Evolutionary conservation across 2,113 vertebrate genomes (phyloP).

Genomic region (Ceyx cyanopectus): DNA sequence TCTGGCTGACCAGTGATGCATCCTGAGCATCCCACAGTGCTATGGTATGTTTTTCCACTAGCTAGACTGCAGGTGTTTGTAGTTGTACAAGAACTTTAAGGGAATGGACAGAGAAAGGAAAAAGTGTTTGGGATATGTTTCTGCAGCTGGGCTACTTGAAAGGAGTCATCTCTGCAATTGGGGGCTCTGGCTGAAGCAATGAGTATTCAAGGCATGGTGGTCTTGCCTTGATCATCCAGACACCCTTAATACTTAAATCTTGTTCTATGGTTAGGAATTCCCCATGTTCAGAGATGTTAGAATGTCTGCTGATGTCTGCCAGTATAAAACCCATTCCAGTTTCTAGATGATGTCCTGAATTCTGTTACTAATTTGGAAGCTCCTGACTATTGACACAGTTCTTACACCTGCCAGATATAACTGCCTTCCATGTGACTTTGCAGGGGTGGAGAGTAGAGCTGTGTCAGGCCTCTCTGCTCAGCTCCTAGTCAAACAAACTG

Average conservation of each 20-base stretch:
- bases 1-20: conserved; percentile 2
- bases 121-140: background rate
- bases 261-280: background rate
- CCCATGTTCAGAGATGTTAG: background rate
- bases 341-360: background rate
- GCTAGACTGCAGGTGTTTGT: conserved; percentile 16
- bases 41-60: conserved; percentile 11
- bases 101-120: background rate
- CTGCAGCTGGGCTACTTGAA: background rate
- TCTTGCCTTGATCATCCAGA: background rate
- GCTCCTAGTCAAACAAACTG: background rate
- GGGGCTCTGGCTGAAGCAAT: background rate
- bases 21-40: background rate
- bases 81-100: background rate
- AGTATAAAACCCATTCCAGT: background rate
- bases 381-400: background rate
- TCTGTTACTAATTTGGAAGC: background rate
- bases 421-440: background rate
- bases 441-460: background rate
- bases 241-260: background rate
- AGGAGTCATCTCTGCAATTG: background rate
- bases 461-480: background rate
- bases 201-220: background rate
- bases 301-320: background rate
- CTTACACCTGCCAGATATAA: background rate